phyloP scores from a whole-genome alignment of 2,888 invertebrate species.

The Drosophila quasianomalipes region DNA sequence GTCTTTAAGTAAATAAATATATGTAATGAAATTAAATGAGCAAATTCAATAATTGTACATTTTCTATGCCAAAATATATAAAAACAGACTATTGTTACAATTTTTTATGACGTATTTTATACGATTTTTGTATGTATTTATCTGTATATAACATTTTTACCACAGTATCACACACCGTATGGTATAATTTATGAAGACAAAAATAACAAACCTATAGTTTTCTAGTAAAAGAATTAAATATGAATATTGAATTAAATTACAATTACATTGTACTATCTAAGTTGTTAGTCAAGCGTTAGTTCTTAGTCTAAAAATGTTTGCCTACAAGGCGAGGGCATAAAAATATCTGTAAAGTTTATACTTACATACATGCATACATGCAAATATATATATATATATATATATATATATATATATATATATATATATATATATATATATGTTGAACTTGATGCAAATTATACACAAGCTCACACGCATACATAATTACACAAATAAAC shows the following conservation, averaged over 20 bases:
- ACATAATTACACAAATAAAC: constrained; percentile 21
- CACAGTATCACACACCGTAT: constrained; percentile 32
- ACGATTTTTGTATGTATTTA: constrained; percentile 67
- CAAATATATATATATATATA: constrained; percentile 37
- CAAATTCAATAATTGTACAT: constrained; percentile 70
- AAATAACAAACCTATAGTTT: constrained; percentile 50
- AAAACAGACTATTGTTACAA: constrained; percentile 60
- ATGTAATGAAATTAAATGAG: constrained; percentile 20
- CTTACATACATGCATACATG: constrained; percentile 44
- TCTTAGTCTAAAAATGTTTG: constrained; percentile 55
- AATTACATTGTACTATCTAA: constrained; percentile 45
- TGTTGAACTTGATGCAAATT: constrained; percentile 40
- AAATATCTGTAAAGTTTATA: constrained; percentile 71
- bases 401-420: constrained; percentile 60
- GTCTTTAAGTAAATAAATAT: constrained; percentile 67
- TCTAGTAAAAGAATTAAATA: constrained; percentile 49
- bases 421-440: constrained; percentile 40
- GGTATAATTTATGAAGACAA: constrained; percentile 41
- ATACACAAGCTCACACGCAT: constrained; percentile 32
- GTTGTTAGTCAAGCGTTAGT: constrained; percentile 68
- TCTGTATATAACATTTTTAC: constrained; percentile 72
- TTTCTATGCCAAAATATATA: constrained; percentile 48
- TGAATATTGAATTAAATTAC: constrained; percentile 44
- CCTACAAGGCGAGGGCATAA: constrained; percentile 60
- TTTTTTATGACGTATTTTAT: constrained; percentile 70